Percentiles rank a stretch among this genome's conserved stretches.
Evolutionary conservation across 2,888 invertebrate species (phyloP).

Genomic region (Poecilus cupreus): DNA sequence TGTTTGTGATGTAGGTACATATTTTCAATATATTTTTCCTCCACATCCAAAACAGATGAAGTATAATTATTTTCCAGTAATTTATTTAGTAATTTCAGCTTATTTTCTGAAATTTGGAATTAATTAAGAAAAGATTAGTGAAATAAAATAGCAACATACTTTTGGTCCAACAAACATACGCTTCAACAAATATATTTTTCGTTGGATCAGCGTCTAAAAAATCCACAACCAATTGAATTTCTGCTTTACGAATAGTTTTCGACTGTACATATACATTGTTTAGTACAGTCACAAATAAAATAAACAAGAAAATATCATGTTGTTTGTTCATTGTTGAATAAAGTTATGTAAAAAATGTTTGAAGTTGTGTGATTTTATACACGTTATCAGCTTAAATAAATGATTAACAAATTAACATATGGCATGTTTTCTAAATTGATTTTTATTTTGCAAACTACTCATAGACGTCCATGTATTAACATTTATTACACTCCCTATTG

Average conservation of each 20-base stretch:
- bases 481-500: no score
- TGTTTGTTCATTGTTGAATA: no score
- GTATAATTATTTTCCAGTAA: background rate
- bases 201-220: background rate
- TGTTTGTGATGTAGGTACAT: background rate
- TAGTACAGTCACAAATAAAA: no score
- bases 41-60: background rate
- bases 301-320: no score
- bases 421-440: no score
- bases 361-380: no score
- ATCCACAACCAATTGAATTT: background rate
- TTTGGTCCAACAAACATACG: background rate
- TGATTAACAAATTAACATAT: no score
- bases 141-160: background rate
- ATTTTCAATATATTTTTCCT: background rate
- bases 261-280: no score
- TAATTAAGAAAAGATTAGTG: background rate
- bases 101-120: background rate
- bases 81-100: background rate
- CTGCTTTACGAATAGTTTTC: background rate
- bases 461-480: no score
- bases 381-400: no score
- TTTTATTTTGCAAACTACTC: no score
- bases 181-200: background rate
- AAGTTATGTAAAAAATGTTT: no score